Evolutionary conservation across 1,140 invertebrate species (phyloP), one percentile per base, ranked within the genome.

Genomic region (Lycorma delicatula): DNA sequence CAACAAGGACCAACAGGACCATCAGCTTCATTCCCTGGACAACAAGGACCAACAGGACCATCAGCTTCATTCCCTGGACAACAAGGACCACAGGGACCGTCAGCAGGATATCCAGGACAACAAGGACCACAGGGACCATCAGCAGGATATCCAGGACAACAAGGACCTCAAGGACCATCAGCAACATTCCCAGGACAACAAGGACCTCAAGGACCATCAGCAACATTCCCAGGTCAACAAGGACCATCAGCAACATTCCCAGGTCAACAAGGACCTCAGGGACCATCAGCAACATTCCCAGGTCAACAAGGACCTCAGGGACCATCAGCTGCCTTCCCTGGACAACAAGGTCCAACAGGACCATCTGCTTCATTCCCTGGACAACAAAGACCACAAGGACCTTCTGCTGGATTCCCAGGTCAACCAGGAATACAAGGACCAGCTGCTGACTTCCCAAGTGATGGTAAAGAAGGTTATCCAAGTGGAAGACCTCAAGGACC

Each of bases 51-150:
- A 26, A 56, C 61, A 47, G 64, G 62, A 58, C 64, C 65, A 12
- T 51, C 49, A 0, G 63, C 60, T 27, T 53, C 46, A n/a, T 62
- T 48, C 48, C 60, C 59, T 27, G 54, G 46, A 36, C 49, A 50
- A 23, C 34, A 34, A 16, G 62, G 62, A 28, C 62, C 63, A 1
- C 57, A 61, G 52, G 60, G 63, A 11, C 64, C 62, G 58, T 38
- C 51, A 58, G 53, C 66, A 49, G 61, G 64, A 60, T 60, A 64
- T 48, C 61, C 66, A 29, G 67, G 67, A 49, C 65, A 63, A 50
- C 69, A 70, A 46, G 73, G 76, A 46, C 67, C 67, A 11, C 50
- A 63, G 53, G 72, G 60, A 60, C 58, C 61, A 57, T 59, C 55
- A 25, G 61, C 52, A 3, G 47, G 34, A 20, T 61, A 38, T 38